These are phyloP conservation scores for Piscicola geometra DNA, from an alignment of 2,888 invertebrate species.

Conservation along the genomic window DNA sequence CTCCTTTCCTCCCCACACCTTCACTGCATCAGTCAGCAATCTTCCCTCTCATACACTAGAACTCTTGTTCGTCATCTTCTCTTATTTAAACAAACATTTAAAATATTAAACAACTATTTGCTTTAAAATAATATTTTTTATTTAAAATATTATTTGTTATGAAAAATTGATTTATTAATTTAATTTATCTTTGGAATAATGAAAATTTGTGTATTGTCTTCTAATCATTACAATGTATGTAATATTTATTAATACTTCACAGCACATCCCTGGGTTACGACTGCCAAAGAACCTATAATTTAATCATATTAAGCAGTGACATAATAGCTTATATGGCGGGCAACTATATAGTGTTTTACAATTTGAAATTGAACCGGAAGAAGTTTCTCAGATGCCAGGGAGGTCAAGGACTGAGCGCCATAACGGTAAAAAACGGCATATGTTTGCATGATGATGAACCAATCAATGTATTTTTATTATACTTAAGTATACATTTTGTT, in stretches of 20 bases:
- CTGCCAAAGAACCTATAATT: constrained; percentile 73
- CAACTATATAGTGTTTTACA: constrained; percentile 72
- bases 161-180: constrained; percentile 6
- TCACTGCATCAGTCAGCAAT: constrained; percentile 4
- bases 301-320: constrained; percentile 70
- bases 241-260: too few species aligned
- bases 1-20: not conserved
- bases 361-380: constrained; percentile 64
- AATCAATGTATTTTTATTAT: too few species aligned
- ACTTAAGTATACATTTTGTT: too few species aligned
- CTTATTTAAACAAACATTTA: too few species aligned
- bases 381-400: constrained; percentile 70
- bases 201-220: not conserved
- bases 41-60: not conserved
- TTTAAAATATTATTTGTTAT: too few species aligned
- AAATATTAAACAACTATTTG: too few species aligned
- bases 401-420: constrained; percentile 75
- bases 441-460: too few species aligned
- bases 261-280: constrained; percentile 83
- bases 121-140: too few species aligned
- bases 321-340: constrained; percentile 76
- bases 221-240: too few species aligned
- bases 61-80: not conserved
- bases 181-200: not conserved
- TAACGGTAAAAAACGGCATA: constrained; percentile 63